Evolutionary conservation across 2,888 invertebrate species (phyloP), one percentile per base, ranked within the genome.

Genomic region (Cerastis rubricosa): DNA sequence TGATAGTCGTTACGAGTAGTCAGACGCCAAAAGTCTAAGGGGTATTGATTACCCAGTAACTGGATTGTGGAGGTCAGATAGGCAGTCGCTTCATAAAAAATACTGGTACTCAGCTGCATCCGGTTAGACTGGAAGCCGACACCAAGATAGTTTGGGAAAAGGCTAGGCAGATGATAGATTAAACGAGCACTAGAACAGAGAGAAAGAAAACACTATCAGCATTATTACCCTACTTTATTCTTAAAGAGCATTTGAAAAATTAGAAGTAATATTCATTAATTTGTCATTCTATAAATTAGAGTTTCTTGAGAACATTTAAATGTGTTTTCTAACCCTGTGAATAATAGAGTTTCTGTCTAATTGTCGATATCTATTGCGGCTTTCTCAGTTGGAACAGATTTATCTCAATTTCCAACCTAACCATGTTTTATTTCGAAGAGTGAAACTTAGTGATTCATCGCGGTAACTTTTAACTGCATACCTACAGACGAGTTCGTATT

Each of bases 231-330:
- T 61, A 76, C 81, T 80, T 65, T 81, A 71, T 78, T 78, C 65
- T 54, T 81, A 72, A 77, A 73, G 49, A 66, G 5, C 64, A 54
- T 57, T 73, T 80, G 84, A 86, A 71, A 80, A 67, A 80, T 86
- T 59, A 71, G 65, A 71, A 78, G 80, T 72, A 85, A 87, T 85
- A 78, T 87, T 83, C 86, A 86, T 86, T 83, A 85, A 83, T 85
- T 74, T 86, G 86, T 83, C 79, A 71, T 78, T 74, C 76, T 81
- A 85, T 85, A 81, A 84, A 83, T 79, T 79, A 22, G 25, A 61
- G 57, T 80, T 68, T 61, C 35, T 59, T 35, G 45, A 66, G 35
- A 74, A 54, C 76, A 74, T 77, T 85, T 71, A 54, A 71, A 83
- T 81, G 63, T 83, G 71, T 81, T 84, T 81, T 72, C 63, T 77